Conservation (phyloP, 2,797 vertebrate genomes). For the Pantherophis vulpinus region DNA sequence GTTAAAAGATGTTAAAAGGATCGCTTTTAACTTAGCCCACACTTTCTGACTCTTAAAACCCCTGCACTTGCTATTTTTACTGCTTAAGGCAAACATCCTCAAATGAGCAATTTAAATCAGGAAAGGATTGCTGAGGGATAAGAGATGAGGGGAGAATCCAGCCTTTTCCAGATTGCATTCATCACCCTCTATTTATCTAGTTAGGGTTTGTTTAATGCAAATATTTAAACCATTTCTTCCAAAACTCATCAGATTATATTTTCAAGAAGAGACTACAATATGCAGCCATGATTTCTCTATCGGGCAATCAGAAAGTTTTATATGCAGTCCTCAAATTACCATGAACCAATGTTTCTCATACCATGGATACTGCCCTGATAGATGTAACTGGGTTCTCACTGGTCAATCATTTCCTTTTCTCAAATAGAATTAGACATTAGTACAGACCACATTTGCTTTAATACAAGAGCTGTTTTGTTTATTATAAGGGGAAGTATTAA, state of each 20-base stretch:
- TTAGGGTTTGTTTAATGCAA: background rate
- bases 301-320: background rate
- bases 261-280: background rate
- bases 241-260: background rate
- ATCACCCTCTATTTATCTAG: background rate
- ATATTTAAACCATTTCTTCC: background rate
- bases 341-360: background rate
- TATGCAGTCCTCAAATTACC: background rate
- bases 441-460: slow-evolving; percentile 23
- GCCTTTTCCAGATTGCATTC: background rate
- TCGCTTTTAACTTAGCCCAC: background rate
- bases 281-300: background rate
- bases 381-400: background rate
- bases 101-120: background rate
- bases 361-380: background rate
- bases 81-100: background rate
- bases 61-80: background rate
- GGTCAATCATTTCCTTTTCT: background rate
- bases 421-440: slow-evolving; percentile 8
- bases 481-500: slow-evolving; percentile 5
- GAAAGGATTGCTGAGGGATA: background rate
- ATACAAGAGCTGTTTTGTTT: slow-evolving; percentile 20
- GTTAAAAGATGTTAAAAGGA: background rate
- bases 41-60: background rate
- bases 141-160: background rate